Evolutionary conservation across 2,797 vertebrate species (phyloP).

Genomic region (Ptychobarbus kaznakovi): DNA sequence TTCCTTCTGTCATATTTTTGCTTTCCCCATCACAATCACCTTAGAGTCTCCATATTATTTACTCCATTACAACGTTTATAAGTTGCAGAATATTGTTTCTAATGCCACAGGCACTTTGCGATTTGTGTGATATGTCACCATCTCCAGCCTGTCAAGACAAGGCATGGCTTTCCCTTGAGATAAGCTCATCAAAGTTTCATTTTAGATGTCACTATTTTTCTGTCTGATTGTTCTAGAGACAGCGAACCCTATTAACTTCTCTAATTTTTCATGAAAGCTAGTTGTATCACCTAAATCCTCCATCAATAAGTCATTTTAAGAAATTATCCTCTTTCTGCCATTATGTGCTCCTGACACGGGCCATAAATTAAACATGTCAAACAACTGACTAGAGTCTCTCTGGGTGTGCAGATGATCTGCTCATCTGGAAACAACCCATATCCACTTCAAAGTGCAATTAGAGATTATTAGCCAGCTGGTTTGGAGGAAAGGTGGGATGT

Average conservation of each 20-base stretch:
- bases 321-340: constrained; percentile 57
- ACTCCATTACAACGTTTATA: no score
- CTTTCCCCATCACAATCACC: no score
- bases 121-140: constrained; percentile 5
- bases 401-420: constrained; percentile 56
- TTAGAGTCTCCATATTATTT: no score
- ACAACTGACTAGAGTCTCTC: constrained; percentile 25
- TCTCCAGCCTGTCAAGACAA: constrained; percentile 54
- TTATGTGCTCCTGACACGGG: constrained; percentile 59
- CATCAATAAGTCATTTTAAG: constrained; percentile 68
- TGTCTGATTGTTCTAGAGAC: constrained; percentile 62
- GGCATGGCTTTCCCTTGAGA: constrained; percentile 39
- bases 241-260: constrained; percentile 25
- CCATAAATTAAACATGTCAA: constrained; percentile 61
- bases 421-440: constrained; percentile 72
- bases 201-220: constrained; percentile 51
- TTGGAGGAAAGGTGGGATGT: constrained; percentile 28
- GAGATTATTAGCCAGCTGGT: constrained; percentile 72
- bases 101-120: no score
- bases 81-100: no score
- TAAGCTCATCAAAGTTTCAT: constrained; percentile 60
- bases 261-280: constrained; percentile 64
- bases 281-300: constrained; percentile 58
- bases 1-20: no score
- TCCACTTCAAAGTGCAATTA: constrained; percentile 76